Base-by-base conservation (phyloP, 2,113 vertebrate genomes). In the Macrotis lagotis region DNA sequence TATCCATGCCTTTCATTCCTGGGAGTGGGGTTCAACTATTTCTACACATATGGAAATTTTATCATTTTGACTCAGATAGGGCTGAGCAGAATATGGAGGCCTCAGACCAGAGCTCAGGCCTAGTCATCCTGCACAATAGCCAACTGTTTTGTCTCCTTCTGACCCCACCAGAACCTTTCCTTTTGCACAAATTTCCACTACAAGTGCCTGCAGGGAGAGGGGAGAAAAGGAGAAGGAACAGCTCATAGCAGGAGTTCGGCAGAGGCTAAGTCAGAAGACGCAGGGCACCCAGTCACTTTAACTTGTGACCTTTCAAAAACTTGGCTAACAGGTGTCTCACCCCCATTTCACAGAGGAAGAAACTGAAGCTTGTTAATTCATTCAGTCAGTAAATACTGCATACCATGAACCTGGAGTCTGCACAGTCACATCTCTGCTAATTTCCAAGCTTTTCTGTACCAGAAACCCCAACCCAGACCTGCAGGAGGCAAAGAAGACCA, bases 311-410 rank as follows among this genome's bases (percentile, higher is more conserved):
- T 19, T 44, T 16, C 6, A 83, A 83, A 83, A 44, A 83, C n/a
- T 83, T 83, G 66, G n/a, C 66, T 83, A 44, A 83, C n/a, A 44
- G 24, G n/a, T 8, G 0, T 2, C n/a, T 44, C 0, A 0, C 1
- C 59, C n/a, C 2, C 66, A 14, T 66, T 83, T 83, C 8, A 74
- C 37, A 19, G 37, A 74, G 37, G 37, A 74, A 31, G 55, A 37
- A 74, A n/a, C 31, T 66, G 59, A 74, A 7, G 31, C 14, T 22
- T 11, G 11, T 14, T 74, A 74, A 24, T 16, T 83, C 19, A 37
- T 28, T 66, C 55, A 83, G 16, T 44, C 66, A 24, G 44, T n/a
- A 83, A 83, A 83, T 44, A 83, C 7, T 83, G n/a, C 66, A 83
- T 44, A 16, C 59, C 10, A 0, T 6, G 66, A 37, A n/a, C 14